Evolutionary conservation across 2,888 invertebrate species (phyloP).

Genomic region (Apotomis capreana): DNA sequence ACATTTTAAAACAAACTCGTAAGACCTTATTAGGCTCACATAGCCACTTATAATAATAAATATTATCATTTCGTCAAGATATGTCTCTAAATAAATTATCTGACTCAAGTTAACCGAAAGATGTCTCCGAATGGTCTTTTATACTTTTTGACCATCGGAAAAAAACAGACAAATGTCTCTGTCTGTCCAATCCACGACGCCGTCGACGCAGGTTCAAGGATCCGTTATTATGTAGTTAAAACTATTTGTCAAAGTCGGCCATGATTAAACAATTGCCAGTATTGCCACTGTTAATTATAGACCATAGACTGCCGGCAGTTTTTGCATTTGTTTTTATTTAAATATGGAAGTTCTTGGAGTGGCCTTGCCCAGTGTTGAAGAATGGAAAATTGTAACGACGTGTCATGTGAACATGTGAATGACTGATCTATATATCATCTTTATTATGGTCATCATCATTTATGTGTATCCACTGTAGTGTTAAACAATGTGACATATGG

Average conservation of each 20-base stretch:
- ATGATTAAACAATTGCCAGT: conserved; percentile 44
- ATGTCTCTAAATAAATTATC: no score
- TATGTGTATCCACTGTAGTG: background rate
- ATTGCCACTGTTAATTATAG: conserved; percentile 43
- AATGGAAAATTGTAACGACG: conserved; percentile 26
- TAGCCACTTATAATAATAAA: no score
- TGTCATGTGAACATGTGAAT: conserved; percentile 4
- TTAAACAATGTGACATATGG: background rate
- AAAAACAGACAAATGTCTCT: conserved; percentile 9
- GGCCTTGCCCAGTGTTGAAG: conserved; percentile 26
- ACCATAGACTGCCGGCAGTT: conserved; percentile 29
- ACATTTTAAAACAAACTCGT: no score
- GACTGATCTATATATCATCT: conserved; percentile 19
- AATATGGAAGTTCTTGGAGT: conserved; percentile 28
- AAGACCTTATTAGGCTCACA: no score
- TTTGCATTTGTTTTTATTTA: conserved; percentile 40
- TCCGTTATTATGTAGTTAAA: conserved; percentile 25
- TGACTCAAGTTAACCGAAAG: background rate
- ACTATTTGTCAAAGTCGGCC: conserved; percentile 42
- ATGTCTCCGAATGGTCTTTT: background rate
- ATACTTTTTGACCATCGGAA: background rate
- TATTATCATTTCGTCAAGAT: no score
- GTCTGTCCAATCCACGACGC: background rate
- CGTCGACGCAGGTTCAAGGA: conserved; percentile 38
- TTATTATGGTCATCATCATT: background rate